Evolutionary conservation across 2,888 invertebrate genomes (phyloP).

Genomic region (Caenorhabditis japonica): DNA sequence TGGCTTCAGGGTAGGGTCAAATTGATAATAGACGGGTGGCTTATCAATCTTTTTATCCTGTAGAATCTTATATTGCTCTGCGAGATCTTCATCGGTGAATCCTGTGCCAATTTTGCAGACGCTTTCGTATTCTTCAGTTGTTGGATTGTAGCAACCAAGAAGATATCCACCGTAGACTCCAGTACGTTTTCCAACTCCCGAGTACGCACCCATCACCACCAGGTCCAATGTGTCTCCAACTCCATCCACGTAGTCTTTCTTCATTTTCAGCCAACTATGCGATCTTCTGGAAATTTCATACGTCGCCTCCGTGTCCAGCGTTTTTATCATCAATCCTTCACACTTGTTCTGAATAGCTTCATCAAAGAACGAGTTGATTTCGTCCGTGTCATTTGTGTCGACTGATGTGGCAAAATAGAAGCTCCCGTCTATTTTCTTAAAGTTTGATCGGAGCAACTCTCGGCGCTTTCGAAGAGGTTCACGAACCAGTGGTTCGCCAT

Average conservation of each 20-base stretch:
- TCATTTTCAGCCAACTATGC: slow-evolving; percentile 88
- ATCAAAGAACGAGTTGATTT: slow-evolving; percentile 92
- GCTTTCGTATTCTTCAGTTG: slow-evolving; percentile 91
- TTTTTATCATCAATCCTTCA: slow-evolving; percentile 99
- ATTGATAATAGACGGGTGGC: slow-evolving; percentile 83
- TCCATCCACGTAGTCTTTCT: slow-evolving; percentile 90
- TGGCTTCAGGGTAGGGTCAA: slow-evolving; percentile 84
- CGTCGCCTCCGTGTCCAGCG: slow-evolving; percentile 88
- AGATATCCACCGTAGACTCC: slow-evolving; percentile 95
- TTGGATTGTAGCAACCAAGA: slow-evolving; percentile 91
- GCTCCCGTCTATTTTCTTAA: slow-evolving; percentile 81
- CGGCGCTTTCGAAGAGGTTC: slow-evolving; percentile 86
- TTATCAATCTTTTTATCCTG: slow-evolving; percentile 84
- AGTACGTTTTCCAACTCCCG: slow-evolving; percentile 89
- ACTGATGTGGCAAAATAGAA: slow-evolving; percentile 89
- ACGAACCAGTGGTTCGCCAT: slow-evolving; percentile 88
- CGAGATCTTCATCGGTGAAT: slow-evolving; percentile 91
- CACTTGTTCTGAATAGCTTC: slow-evolving; percentile 95
- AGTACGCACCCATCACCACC: slow-evolving; percentile 90
- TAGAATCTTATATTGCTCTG: slow-evolving; percentile 85
- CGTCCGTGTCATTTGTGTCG: slow-evolving; percentile 89
- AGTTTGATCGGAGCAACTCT: slow-evolving; percentile 68
- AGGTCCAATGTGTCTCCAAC: slow-evolving; percentile 95
- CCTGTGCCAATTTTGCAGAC: slow-evolving; percentile 95
- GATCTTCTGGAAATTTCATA: slow-evolving; percentile 97